Evolutionary conservation across 2,888 invertebrate genomes (phyloP), one percentile per base, ranked within the genome.

Genomic region (Callinectes sapidus): DNA sequence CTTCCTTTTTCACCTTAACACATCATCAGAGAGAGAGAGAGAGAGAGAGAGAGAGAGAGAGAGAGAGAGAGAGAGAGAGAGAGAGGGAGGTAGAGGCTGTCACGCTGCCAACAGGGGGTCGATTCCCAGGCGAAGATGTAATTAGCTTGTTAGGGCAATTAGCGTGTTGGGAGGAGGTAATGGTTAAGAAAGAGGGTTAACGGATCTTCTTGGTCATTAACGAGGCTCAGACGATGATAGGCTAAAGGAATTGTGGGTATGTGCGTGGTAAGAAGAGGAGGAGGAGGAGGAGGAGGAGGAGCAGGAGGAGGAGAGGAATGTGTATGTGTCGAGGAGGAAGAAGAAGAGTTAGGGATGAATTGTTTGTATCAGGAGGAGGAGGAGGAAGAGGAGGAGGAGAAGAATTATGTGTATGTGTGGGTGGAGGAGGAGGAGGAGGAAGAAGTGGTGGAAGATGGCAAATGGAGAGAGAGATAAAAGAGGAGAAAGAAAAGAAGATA

Each of bases 111-210:
- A 32, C 89, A 54, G 87, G 91, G 88, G 88, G 89, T 81, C 91
- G 71, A 91, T 91, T 55, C 35, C 55, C n/a, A 81, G 88, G 42
- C 87, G 13, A 87, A 87, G 48, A 23, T 48, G 91, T 91, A 91
- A 91, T 91, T 91, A 91, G 81, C 88, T 91, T 77, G 91, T 91
- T 91, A 88, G 81, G 54, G 81, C 91, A 87, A 88, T 91, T 91
- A 88, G 89, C 2, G 48, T n/a, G 42, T 28, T 39, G 32, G 39
- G 89, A 55, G 88, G 81, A 81, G 81, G 81, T 81, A 32, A 81
- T 81, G 81, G 35, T 35, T 81, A 81, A 61, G 88, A 61, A 55
- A 88, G 61, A 88, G 55, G 32, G 88, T 35, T 35, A 61, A 55
- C 16, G 88, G 35, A 55, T 32, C 32, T 13, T 81, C 35, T 35